Evolutionary conservation across 2,797 vertebrate genomes (phyloP), one percentile per base, ranked within the genome.

Genomic region (Microcaecilia unicolor): DNA sequence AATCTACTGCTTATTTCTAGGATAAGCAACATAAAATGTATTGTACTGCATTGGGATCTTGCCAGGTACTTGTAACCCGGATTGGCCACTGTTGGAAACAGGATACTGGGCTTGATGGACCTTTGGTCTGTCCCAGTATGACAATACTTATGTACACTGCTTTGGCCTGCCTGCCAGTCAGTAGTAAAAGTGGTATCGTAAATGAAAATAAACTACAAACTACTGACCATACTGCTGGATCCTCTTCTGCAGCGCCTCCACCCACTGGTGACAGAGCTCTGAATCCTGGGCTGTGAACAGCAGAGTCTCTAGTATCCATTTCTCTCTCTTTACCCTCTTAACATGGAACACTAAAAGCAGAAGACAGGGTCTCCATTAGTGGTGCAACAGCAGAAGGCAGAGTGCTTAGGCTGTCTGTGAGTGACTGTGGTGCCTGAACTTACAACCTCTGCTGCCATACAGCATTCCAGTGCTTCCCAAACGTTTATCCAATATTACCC

Each of bases 181-280:
- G n/a, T 27, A n/a, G n/a, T n/a, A n/a, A n/a, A n/a, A n/a, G n/a
- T n/a, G n/a, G n/a, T n/a, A n/a, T n/a, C n/a, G n/a, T n/a, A n/a
- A n/a, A n/a, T n/a, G n/a, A n/a, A n/a, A n/a, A n/a, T n/a, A n/a
- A 25, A 10, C 22, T 24, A 14, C 4, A 12, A 12, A 12, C 6
- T n/a, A 42, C 74, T 70, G 57, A 89, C 88, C 68, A 53, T 81
- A 79, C 8, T 74, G 78, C 62, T 70, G 75, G 11, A 87, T 61
- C 22, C 77, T 75, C 4, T 46, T 37, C 55, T 55, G 58, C 10
- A 89, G 61, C 9, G 80, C 62, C 10, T 59, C 69, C 2, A 72
- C 79, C 88, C 88, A 90, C 33, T 74, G 80, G 37, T 84, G 71
- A 49, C 82, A 68, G 25, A 85, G 66, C 25, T 62, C 76, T 22